Base-by-base conservation (phyloP, 2,797 vertebrate species). In the Schizopygopsis malacanthus region DNA sequence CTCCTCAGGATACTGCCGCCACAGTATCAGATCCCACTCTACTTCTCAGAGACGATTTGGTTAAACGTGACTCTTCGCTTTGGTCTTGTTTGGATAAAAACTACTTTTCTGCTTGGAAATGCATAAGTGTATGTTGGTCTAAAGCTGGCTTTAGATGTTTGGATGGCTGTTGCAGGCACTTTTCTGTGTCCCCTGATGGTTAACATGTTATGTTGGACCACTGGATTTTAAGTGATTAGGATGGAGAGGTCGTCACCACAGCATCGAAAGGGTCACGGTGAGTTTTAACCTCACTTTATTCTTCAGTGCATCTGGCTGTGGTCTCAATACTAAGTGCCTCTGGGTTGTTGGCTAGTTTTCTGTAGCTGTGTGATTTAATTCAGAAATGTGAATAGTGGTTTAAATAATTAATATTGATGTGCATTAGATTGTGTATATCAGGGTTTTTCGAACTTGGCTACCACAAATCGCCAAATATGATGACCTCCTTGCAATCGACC, bases 11-110 rank as follows among this genome's bases (percentile, higher is more conserved):
- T 85, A 75, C 76, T 72, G 72, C 70, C 77, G 65, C 72, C 79
- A 67, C 81, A 84, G 56, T 70, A 72, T 83, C 71, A 81, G 67
- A 84, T 90, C 81, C 79, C 73, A 75, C 77, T 86, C 75, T 78
- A 63, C 77, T 85, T 81, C 65, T 84, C 56, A 4, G 25, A 33
- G 39, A 28, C 52, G 6, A 72, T 59, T 79, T 22, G 76, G 52
- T 75, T 71, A 59, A 82, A 25, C 0, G 1, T 61, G 69, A 65
- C 41, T 50, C 47, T 82, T 70, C 16, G 20, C 22, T 41, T n/a
- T 81, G 79, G 25, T 50, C 50, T 13, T 59, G 72, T 54, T 43
- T 52, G 77, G 84, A 80, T 73, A 79, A 72, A 59, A 71, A 54
- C 2, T 4, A 10, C 18, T 79, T 70, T 70, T 59, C 15, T 47